Evolutionary conservation across 2,113 vertebrate genomes (phyloP).

Genomic region (Leucosticte australis): DNA sequence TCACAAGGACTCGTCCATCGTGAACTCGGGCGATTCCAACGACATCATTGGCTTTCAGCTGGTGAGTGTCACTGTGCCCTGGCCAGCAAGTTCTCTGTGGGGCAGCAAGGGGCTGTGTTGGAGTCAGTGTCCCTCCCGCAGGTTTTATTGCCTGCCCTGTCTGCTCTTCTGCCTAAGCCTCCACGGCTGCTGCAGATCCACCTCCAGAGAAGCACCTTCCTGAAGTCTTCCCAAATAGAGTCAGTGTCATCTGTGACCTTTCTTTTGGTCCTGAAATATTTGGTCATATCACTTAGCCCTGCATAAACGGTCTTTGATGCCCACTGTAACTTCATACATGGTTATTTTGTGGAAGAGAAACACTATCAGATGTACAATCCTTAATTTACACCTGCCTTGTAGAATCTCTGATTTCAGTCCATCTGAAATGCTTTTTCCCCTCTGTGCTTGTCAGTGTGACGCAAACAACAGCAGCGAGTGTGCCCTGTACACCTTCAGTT

Average conservation of each 20-base stretch:
- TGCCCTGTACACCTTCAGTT: constrained; percentile 79
- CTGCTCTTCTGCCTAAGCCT: background rate
- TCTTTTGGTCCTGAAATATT: background rate
- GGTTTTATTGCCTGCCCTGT: background rate
- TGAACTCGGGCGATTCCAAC: constrained; percentile 61
- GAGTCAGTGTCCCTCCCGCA: background rate
- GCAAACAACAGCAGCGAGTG: constrained; percentile 70
- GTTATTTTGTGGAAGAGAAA: background rate
- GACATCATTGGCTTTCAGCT: constrained; percentile 78
- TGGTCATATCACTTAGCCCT: background rate
- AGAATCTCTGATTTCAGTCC: background rate
- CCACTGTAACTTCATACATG: background rate
- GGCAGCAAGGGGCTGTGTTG: background rate
- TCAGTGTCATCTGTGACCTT: background rate
- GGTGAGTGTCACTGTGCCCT: constrained; percentile 62
- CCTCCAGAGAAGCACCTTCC: background rate
- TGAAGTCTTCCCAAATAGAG: background rate
- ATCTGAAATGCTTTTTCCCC: background rate
- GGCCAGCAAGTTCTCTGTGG: background rate
- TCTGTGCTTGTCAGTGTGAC: constrained; percentile 68
- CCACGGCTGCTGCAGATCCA: background rate
- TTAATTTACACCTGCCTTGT: background rate
- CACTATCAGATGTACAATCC: background rate
- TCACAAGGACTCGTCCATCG: constrained; percentile 64
- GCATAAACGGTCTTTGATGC: background rate